Evolutionary conservation across 2,113 vertebrate species (phyloP), one percentile per base, ranked within the genome.

Genomic region (Cochlearius cochlearius): DNA sequence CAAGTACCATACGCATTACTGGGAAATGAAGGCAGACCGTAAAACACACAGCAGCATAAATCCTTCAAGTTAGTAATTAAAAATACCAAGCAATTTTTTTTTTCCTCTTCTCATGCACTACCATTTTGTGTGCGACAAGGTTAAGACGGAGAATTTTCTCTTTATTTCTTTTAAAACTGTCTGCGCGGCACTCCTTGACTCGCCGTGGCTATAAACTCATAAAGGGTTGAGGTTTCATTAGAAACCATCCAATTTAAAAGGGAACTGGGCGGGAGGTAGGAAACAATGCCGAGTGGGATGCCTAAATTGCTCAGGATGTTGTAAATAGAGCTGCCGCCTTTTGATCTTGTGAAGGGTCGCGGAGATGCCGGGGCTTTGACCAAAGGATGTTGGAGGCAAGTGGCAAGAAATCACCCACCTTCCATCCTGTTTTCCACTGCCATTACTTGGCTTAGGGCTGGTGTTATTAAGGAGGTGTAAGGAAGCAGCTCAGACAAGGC

Each of bases 401-500:
- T 96, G 96, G 94, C 95, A 92, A 97, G 76, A 96, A 96, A 95
- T 95, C 93, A 62, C 80, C 78, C 64, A 93, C 93, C 92, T 97
- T 89, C 95, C 95, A 89, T 97, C 96, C 94, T 96, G 96, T 96
- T 96, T 94, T 96, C 86, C 90, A 83, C 91, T 96, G 97, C 93
- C 94, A 43, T 96, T 97, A 49, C 89, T 97, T 97, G 94, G 93
- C 96, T 97, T 95, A 96, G 94, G 97, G 96, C 97, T 97, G 97
- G 68, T 91, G 94, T 98, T 97, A 97, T 97, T 98, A 97, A 96
- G 90, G 95, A 97, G 95, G 91, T 94, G 95, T 95, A 97, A 98
- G 98, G 98, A 98, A 98, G 96, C 94, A 81, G 94, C 97, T 88
- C 96, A 98, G 98, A 98, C 97, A 97, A 89, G 95, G 91, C 95